Base-by-base conservation (phyloP, 2,888 invertebrate species). In the Apamea crenata region DNA sequence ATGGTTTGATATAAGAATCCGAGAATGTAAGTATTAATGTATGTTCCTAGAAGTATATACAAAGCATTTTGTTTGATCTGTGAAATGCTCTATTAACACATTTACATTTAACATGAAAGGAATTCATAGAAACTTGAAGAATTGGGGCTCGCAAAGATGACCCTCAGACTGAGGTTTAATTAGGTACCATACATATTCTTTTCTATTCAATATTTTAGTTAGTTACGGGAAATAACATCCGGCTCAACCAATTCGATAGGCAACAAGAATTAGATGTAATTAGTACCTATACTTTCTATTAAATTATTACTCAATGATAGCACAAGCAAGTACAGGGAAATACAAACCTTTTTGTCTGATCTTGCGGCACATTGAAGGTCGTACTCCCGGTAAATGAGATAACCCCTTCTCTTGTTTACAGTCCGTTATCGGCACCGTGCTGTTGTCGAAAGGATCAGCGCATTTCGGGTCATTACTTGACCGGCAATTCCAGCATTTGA, bases 401-500 rank as follows among this genome's bases (percentile, higher is more conserved):
- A 98, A 94, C 14, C 97, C 97, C 25, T 94, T 95, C 80, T 97
- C 97, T 91, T 98, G 97, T 74, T 96, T 97, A 89, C 98, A 99
- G 92, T 99, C 99, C 0, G 98, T 98, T 73, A 99, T 99, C 0
- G 99, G 98, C 80, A 99, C 98, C 0, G 99, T 98, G 53, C 97
- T 97, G 92, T 99, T 99, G 93, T 99, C 99, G 91, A 99, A 99
- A 0, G 99, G 99, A 96, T 99, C 99, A 0, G 98, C 98, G 93
- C 99, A 99, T 96, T 99, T 98, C 1, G 99, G 98, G 95, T 99
- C 99, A 78, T 97, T 98, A 91, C 98, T 98, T 0, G 99, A 99
- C 85, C 99, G 98, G 91, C 99, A 99, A 75, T 98, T 98, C 99
- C 99, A 99, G 92, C 99, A 99, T 97, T 99, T 99, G 71, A 98